Evolutionary conservation across 2,888 invertebrate species (phyloP), one percentile per base, ranked within the genome.

Genomic region (Acanthococcus lagerstroemiae): DNA sequence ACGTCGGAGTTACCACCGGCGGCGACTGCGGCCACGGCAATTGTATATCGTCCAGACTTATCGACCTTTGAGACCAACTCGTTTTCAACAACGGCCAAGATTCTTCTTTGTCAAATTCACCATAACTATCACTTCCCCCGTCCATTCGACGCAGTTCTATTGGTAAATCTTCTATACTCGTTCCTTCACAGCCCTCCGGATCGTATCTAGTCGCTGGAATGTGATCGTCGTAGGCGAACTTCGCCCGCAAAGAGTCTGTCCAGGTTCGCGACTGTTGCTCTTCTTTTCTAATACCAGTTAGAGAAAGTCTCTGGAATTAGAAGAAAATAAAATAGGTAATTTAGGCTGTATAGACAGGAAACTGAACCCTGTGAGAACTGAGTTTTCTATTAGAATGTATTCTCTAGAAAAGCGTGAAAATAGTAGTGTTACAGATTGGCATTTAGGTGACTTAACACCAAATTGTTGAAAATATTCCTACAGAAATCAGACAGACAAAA

Each of bases 81-180:
- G 19, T 12, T 0, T 26, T 57, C 27, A 66, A 63, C 17, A 12
- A 24, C n/a, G 24, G 45, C 69, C 70, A 46, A 12, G 69, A 48
- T 25, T 72, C 71, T 56, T 69, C 67, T 52, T 71, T 74, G 70
- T 84, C 84, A n/a, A n/a, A n/a, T n/a, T n/a, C n/a, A n/a, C n/a
- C n/a, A n/a, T n/a, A n/a, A n/a, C n/a, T n/a, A n/a, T n/a, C n/a
- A n/a, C n/a, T n/a, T n/a, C n/a, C n/a, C n/a, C n/a, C n/a, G 73
- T 89, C 88, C 67, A 93, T 80, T 45, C 91, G 83, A 27, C 92
- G 82, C 65, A 94, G 77, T 77, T 94, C 94, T 66, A 94, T 94
- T 2, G 91, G 93, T 69, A 93, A 80, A 74, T 93, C 90, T 72
- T 86, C 87, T 24, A 81, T 77, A 73, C 68, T 69, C 37, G 68